Conservation (phyloP, 30 jellyfish, hydroid and myxozoan species). For the Turritopsis rubra region DNA sequence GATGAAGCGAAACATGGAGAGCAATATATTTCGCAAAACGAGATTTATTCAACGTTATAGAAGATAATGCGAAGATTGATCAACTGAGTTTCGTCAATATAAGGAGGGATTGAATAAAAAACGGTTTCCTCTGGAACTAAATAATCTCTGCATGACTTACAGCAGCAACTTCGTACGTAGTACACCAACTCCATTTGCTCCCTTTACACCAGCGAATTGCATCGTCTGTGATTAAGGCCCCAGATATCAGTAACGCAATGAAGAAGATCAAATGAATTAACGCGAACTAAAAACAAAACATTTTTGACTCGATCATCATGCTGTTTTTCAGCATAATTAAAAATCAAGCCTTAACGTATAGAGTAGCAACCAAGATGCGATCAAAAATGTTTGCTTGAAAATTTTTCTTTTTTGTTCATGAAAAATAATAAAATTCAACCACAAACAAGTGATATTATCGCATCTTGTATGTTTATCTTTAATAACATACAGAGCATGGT, state of each 20-base stretch:
- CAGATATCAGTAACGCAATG: not conserved
- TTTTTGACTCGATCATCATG: not conserved
- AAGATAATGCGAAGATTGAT: not conserved
- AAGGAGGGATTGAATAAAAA: not conserved
- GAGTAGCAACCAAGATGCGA: no score
- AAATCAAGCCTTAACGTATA: no score
- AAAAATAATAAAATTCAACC: no score
- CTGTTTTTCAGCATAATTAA: no score
- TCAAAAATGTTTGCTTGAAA: no score
- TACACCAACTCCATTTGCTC: not conserved
- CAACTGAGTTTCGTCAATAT: not conserved
- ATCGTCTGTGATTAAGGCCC: slow-evolving; percentile 1
- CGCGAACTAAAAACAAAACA: not conserved
- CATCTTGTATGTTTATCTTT: no score
- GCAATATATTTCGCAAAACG: not conserved
- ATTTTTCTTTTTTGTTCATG: no score
- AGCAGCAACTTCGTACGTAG: not conserved
- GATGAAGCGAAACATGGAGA: not conserved
- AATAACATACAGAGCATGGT: no score
- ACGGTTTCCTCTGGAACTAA: no score
- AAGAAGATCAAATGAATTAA: not conserved
- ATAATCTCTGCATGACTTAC: no score
- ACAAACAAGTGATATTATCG: no score
- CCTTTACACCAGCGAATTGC: not conserved
- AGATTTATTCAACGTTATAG: not conserved